These are phyloP conservation scores for Lagria hirta DNA, from an alignment of 2,888 invertebrate genomes.

Conservation along the genomic window DNA sequence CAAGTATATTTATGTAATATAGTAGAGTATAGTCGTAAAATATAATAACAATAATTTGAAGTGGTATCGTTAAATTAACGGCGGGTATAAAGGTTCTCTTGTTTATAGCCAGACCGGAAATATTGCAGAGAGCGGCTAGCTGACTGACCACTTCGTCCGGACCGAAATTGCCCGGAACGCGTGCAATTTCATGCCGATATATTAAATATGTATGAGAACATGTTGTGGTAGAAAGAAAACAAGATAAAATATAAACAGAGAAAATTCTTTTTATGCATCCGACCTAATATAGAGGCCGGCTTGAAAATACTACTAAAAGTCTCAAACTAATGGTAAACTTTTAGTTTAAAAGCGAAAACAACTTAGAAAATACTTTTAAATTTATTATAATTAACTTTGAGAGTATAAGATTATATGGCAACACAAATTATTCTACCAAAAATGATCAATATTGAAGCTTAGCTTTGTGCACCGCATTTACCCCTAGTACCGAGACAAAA, in stretches of 20 bases:
- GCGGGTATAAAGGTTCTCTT: constrained; percentile 41
- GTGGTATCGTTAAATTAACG: constrained; percentile 43
- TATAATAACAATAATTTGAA: constrained; percentile 45
- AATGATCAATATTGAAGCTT: too few relatives aligned
- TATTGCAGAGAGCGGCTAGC: constrained; percentile 35
- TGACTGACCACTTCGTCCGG: constrained; percentile 40
- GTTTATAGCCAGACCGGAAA: constrained; percentile 39
- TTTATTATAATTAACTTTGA: too few relatives aligned
- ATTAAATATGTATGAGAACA: constrained; percentile 30
- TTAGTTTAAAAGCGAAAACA: too few relatives aligned
- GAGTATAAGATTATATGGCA: too few relatives aligned
- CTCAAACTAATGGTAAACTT: too few relatives aligned
- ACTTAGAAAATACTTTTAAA: too few relatives aligned
- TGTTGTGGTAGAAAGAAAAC: constrained; percentile 30
- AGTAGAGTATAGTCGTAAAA: constrained; percentile 35
- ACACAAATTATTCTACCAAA: too few relatives aligned
- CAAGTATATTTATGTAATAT: constrained; percentile 29
- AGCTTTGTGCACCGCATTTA: too few relatives aligned
- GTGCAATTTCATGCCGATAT: constrained; percentile 43
- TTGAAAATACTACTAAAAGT: too few relatives aligned
- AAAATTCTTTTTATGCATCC: constrained; percentile 24
- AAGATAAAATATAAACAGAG: constrained; percentile 28
- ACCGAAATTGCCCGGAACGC: constrained; percentile 39
- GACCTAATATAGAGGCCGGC: too few relatives aligned
- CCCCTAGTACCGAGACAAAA: too few relatives aligned